A percentile compares a stretch with the other conserved stretches of the same genome.
phyloP scores from a whole-genome alignment of 2,113 vertebrate genomes.

The Dromaius novaehollandiae region DNA sequence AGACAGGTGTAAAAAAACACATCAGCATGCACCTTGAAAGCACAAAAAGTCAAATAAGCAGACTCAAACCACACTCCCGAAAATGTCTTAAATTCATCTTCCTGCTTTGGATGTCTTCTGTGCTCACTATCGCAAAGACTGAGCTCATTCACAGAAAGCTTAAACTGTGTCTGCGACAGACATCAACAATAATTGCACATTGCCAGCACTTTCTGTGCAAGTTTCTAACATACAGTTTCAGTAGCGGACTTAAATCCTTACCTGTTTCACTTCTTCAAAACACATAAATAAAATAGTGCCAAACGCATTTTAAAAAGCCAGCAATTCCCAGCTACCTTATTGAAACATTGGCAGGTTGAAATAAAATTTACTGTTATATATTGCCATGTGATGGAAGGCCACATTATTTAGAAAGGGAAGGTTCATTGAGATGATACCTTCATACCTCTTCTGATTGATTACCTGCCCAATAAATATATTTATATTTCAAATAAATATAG shows the following conservation, averaged over 20 bases:
- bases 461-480: background rate
- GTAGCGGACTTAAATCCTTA: background rate
- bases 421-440: background rate
- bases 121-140: background rate
- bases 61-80: background rate
- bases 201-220: background rate
- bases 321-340: background rate
- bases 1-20: background rate
- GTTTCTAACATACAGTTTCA: background rate
- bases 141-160: background rate
- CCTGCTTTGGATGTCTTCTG: background rate
- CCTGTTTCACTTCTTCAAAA: background rate
- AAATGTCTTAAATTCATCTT: background rate
- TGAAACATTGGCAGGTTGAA: background rate
- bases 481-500: background rate
- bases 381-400: background rate
- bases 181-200: fast-evolving
- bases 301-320: background rate
- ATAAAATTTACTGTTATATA: background rate
- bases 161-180: background rate
- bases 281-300: background rate
- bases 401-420: background rate
- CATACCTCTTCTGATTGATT: background rate
- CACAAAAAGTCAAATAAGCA: background rate
- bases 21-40: background rate